Base-by-base conservation (phyloP, 2,797 vertebrate genomes). In the Poeciliopsis turneri region DNA sequence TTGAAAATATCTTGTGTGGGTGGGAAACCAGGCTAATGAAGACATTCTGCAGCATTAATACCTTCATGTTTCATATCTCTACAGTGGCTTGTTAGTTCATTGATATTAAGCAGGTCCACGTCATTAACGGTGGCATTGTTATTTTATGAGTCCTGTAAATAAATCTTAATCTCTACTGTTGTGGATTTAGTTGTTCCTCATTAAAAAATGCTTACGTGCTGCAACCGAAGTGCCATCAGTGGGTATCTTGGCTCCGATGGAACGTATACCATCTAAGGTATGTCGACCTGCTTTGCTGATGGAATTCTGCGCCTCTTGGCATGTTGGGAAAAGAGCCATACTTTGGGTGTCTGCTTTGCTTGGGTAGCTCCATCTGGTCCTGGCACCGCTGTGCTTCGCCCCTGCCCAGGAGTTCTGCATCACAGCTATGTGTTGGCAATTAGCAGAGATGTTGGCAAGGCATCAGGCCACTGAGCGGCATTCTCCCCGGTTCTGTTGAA, bases 351-450 rank as follows among this genome's bases (percentile, higher is more conserved):
- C 88, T 90, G 89, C 90, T 91, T 91, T 78, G 90, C 93, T 90
- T 84, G 89, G 93, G 85, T 92, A 87, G 90, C 85, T 93, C 93
- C 93, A 94, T 95, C 93, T 94, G 93, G 88, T 90, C 90, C 82
- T 94, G 92, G 93, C 93, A 93, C 85, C 73, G 81, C 77, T 80
- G 80, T 20, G 88, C 87, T 90, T 86, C 88, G 87, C 90, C 93
- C 89, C 92, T 94, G 93, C 94, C 93, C 93, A 92, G 93, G 89
- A 94, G 92, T 91, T 92, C 90, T 93, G 90, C 91, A 92, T 92
- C 91, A 89, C 86, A 94, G 85, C 91, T 93, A 95, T 94, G 92
- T 93, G 90, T 92, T 94, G 92, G 93, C 93, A 95, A 95, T 95
- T 95, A 94, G 93, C 89, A 92, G 90, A 86, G 83, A 92, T 92